These are phyloP conservation scores for Terrapene triunguis DNA, from an alignment of 2,113 vertebrate species.

Conservation along the genomic window DNA sequence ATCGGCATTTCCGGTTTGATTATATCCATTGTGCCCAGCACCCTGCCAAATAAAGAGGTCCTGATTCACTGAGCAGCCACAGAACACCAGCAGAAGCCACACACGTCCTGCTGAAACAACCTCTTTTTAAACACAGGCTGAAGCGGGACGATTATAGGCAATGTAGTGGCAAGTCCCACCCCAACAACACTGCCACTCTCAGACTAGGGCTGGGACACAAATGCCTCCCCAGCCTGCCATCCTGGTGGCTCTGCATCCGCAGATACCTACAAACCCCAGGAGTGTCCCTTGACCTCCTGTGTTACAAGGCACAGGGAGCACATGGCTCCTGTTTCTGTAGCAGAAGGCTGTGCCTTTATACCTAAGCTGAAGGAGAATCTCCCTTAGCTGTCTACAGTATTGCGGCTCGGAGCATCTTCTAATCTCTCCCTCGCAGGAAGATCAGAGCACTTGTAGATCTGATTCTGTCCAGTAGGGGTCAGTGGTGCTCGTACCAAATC, in stretches of 20 bases:
- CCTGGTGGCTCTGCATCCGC: neutral
- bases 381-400: neutral
- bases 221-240: neutral
- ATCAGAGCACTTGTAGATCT: neutral
- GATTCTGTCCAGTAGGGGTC: neutral
- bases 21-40: conserved; percentile 32
- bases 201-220: neutral
- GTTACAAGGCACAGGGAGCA: neutral
- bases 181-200: neutral
- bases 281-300: neutral
- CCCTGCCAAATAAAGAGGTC: conserved; percentile 51
- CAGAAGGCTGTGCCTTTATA: too few species aligned
- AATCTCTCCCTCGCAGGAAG: neutral
- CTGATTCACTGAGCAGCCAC: neutral
- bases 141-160: neutral
- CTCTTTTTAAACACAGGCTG: neutral
- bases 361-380: neutral
- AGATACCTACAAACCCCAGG: neutral
- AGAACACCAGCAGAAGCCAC: neutral
- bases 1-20: neutral
- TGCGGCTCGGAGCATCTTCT: neutral
- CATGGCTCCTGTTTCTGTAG: neutral
- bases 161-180: neutral
- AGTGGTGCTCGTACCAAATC: neutral
- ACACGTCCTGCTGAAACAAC: neutral